Evolutionary conservation across 2,888 invertebrate species (phyloP).

Genomic region (Eledona agricola): DNA sequence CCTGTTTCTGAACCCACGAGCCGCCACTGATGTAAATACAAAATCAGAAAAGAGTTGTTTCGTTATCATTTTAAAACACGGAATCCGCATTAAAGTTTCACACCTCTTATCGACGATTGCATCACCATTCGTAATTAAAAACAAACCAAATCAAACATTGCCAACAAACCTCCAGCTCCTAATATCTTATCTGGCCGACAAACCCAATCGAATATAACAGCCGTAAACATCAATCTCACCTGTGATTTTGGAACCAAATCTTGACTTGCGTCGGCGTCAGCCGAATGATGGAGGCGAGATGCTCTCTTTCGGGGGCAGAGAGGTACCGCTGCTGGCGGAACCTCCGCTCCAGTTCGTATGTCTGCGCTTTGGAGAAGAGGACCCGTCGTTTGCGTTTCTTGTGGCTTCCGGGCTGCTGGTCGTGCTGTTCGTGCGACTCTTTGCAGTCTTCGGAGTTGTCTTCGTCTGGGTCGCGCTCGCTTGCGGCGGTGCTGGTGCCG

Average conservation of each 20-base stretch:
- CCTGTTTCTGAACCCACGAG: too few relatives aligned
- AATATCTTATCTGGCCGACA: constrained; percentile 24
- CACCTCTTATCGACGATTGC: constrained; percentile 6
- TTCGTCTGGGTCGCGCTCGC: constrained; percentile 68
- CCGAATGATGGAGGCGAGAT: constrained; percentile 92
- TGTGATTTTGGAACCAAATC: constrained; percentile 99
- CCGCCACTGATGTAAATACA: too few relatives aligned
- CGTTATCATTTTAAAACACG: too few relatives aligned
- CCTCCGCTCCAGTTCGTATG: constrained; percentile 92
- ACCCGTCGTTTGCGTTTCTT: constrained; percentile 96
- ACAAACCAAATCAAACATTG: constrained; percentile 22
- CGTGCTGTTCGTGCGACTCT: constrained; percentile 53
- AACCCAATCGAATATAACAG: constrained; percentile 16
- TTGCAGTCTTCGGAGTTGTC: constrained; percentile 63
- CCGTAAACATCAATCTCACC: constrained; percentile 59
- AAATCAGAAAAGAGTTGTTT: too few relatives aligned
- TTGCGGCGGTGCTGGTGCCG: constrained; percentile 60
- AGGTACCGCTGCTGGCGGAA: constrained; percentile 96
- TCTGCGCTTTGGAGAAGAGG: constrained; percentile 96
- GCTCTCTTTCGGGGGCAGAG: constrained; percentile 97
- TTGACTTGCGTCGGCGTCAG: constrained; percentile 98
- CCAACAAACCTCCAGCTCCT: constrained; percentile 11
- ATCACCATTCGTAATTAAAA: constrained; percentile 12
- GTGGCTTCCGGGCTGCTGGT: constrained; percentile 64
- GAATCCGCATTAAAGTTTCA: not conserved